Conservation (phyloP, 2,113 vertebrate species). For the Psilopsiagon aurifrons region DNA sequence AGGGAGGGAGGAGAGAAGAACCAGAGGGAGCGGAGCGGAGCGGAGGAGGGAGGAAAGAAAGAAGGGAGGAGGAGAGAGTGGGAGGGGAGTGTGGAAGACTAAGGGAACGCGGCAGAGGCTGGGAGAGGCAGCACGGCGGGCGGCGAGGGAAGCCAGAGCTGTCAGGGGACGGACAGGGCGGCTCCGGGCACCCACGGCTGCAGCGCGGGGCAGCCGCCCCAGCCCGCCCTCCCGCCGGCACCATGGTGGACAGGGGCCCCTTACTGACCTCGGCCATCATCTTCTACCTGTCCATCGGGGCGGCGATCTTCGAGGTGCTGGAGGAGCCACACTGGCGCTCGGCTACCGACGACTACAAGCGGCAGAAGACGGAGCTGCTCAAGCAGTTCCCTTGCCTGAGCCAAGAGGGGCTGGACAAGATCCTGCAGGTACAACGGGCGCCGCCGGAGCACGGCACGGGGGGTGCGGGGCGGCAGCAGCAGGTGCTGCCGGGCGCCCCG, state of each 20-base stretch:
- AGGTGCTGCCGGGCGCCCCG: background rate
- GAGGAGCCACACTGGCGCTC: slow-evolving; percentile 93
- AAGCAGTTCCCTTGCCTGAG: slow-evolving; percentile 87
- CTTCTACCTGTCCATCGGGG: slow-evolving; percentile 98
- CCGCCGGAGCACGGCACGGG: background rate
- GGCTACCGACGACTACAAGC: slow-evolving; percentile 79
- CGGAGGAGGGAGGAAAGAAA: background rate
- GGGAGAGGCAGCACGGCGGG: background rate
- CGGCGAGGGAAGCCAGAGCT: background rate
- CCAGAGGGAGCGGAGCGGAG: background rate
- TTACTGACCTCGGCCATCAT: slow-evolving; percentile 96
- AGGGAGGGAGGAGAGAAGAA: background rate
- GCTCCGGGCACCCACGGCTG: background rate
- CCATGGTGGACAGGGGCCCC: slow-evolving; percentile 96
- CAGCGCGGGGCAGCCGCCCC: background rate
- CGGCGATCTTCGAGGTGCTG: slow-evolving; percentile 96
- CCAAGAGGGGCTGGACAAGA: slow-evolving; percentile 85
- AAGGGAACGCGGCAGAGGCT: background rate
- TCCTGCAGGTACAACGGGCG: slow-evolving; percentile 84
- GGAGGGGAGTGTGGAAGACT: slow-evolving; percentile 4
- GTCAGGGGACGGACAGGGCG: background rate
- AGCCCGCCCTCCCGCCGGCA: slow-evolving; percentile 27
- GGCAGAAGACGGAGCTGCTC: slow-evolving; percentile 83
- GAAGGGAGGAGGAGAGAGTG: background rate
- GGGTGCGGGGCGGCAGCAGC: background rate